Base-by-base conservation (phyloP, 2,888 invertebrate genomes). In the Smittia aterrima region DNA sequence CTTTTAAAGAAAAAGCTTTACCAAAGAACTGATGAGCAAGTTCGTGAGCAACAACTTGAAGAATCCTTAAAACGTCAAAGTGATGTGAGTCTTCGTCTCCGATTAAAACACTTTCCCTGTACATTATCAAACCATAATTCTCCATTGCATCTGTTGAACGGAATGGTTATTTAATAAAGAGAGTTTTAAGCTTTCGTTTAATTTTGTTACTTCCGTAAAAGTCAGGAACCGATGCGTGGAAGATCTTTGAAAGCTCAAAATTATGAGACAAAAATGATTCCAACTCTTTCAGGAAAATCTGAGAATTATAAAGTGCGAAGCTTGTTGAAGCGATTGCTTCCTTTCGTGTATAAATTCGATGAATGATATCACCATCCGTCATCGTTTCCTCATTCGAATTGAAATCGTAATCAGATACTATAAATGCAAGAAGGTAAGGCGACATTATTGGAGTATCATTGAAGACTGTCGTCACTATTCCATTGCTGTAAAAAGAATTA, bases 391-490 rank as follows among this genome's bases (percentile, higher is more conserved):
- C 20, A 62, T 67, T 67, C 0, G 54, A 41, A 27, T 41, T 27
- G 13, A 9, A 47, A 13, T 11, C 62, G n/a, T 62, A 32, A 41
- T 64, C 74, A 66, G 66, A 64, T 0, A 66, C 53, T 1, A 74
- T 7, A 13, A 66, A 74, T 18, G 74, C 74, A 1, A 53, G 9
- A 1, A 74, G 22, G 18, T 74, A 74, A 11, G 74, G 16, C 11
- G 58, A 54, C 74, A 74, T 74, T 1, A 13, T 6, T 0, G 74
- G 66, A n/a, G 74, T 18, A 38, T 62, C 40, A 22, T 11, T 2
- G 47, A 74, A 74, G 75, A 84, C 9, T 62, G 72, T 72, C 32
- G 62, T 58, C 1, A 54, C 22, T 11, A 54, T 71, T 9, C 25
- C n/a, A n/a, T n/a, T n/a, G n/a, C n/a, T n/a, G 7, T 47, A n/a